phyloP scores from a whole-genome alignment of 1,140 invertebrate species.

The Plodia interpunctella region DNA sequence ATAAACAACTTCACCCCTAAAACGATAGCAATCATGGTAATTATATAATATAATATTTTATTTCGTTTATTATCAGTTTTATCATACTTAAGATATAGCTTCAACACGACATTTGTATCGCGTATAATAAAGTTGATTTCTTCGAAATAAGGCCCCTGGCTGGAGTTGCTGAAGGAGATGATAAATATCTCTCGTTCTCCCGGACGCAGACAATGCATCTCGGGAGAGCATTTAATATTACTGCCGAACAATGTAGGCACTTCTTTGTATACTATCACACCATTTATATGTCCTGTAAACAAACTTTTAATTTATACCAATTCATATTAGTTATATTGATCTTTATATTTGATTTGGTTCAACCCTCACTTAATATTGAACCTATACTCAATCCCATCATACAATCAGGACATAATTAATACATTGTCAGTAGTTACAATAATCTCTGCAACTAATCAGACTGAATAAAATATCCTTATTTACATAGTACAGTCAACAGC shows the following conservation, averaged over 20 bases:
- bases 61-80: no score
- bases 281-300: constrained; percentile 61
- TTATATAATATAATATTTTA: no score
- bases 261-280: constrained; percentile 55
- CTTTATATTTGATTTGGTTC: no score
- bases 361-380: no score
- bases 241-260: constrained; percentile 55
- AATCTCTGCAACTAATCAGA: no score
- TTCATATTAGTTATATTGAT: no score
- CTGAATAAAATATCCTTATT: no score
- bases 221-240: constrained; percentile 45
- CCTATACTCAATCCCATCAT: no score
- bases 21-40: constrained; percentile 12
- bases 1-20: constrained; percentile 63
- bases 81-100: constrained; percentile 60
- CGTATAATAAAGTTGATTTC: constrained; percentile 60
- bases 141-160: constrained; percentile 67
- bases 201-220: constrained; percentile 45
- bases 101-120: constrained; percentile 52
- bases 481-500: no score
- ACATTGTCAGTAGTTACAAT: no score
- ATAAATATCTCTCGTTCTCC: constrained; percentile 54
- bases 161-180: constrained; percentile 60
- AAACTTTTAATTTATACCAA: no score
- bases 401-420: no score